Evolutionary conservation across 2,113 vertebrate species (phyloP).

Genomic region (Turdus rufiventris): DNA sequence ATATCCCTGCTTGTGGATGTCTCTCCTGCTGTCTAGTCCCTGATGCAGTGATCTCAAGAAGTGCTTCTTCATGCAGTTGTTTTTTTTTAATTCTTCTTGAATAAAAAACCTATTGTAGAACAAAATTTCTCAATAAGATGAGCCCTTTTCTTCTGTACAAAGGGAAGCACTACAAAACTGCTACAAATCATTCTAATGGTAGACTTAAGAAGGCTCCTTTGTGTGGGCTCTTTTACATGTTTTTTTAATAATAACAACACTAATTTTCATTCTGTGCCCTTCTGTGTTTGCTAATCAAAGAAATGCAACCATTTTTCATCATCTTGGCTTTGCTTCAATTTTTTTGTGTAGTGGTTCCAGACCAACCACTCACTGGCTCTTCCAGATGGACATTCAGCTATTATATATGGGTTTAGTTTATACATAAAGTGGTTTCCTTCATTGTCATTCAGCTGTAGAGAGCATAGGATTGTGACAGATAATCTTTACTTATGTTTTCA

Average conservation of each 20-base stretch:
- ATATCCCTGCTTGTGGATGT: neutral
- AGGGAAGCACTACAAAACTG: neutral
- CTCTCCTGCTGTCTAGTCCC: neutral
- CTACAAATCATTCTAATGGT: neutral
- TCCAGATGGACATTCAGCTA: constrained; percentile 7
- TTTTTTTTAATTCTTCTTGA: neutral
- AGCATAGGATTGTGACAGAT: constrained; percentile 1
- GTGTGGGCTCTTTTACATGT: neutral
- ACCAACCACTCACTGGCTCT: neutral
- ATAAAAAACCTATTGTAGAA: neutral
- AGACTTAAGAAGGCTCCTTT: neutral
- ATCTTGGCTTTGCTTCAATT: constrained; percentile 35
- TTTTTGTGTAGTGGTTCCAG: constrained; percentile 8
- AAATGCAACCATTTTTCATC: constrained; percentile 18
- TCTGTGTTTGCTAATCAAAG: constrained; percentile 5
- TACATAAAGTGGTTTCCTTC: constrained; percentile 12
- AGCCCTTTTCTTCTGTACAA: neutral
- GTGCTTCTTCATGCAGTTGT: neutral
- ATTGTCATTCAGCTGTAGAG: neutral
- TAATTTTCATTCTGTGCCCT: neutral
- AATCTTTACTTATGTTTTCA: constrained; percentile 41
- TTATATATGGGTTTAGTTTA: neutral
- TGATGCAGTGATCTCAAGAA: neutral
- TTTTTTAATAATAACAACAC: neutral
- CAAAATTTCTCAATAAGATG: neutral